Evolutionary conservation across 2,797 vertebrate genomes (phyloP), one percentile per base, ranked within the genome.

Genomic region (Sitta carolinensis): DNA sequence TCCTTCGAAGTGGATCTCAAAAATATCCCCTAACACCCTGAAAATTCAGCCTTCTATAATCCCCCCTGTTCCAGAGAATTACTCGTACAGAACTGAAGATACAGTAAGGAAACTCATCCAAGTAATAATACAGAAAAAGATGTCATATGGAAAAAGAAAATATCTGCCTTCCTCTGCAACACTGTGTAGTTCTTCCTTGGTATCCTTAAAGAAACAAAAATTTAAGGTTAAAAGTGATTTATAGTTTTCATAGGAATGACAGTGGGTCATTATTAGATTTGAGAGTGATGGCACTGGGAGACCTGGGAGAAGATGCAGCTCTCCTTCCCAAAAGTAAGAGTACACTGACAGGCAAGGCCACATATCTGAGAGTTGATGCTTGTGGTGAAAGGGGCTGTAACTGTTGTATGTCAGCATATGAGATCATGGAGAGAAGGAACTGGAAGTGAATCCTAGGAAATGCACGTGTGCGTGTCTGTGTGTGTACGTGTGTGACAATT

Each of bases 81-180:
- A 45, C 11, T 51, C 8, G 11, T 13, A 18, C 4, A 54, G 30
- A 85, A 47, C 22, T 58, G 64, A 92, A 59, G 18, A 57, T 16
- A 34, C 3, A 55, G 8, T 10, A 66, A 40, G 16, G 54, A 83
- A 92, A 80, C 7, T 78, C 40, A 64, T 63, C 32, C 21, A 73
- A 82, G 14, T n/a, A 68, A 87, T 63, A 36, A 13, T 34, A 47
- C 5, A 84, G 26, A 54, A 87, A 68, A 88, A 66, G 4, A 29
- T 40, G 17, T 13, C 6, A 15, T 0, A 1, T 23, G 7, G 1
- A 6, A 29, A 42, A 45, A 57, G n/a, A 21, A n/a, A 58, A 3
- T 6, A 66, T 18, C 32, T 29, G 25, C 21, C 16, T 51, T 15
- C 6, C 7, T 22, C 19, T 43, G n/a, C 26, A 80, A 32, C 3